phyloP scores from a whole-genome alignment of 2,797 vertebrate genomes.

The Phoeniculus purpureus region DNA sequence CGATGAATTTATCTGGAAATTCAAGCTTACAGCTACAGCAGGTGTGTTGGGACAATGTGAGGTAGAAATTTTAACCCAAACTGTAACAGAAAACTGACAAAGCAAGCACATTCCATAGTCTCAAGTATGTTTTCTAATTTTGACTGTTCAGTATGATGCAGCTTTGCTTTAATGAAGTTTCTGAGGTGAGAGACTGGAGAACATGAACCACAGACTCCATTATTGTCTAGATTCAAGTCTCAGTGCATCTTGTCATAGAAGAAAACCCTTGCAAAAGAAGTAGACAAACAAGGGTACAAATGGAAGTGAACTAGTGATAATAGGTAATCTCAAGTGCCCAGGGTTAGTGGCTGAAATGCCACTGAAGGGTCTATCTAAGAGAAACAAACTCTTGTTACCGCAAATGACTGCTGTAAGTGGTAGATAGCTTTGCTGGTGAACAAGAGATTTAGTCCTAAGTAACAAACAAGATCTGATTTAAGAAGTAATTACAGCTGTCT shows the following conservation, averaged over 20 bases:
- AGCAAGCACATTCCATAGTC: background rate
- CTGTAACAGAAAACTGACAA: background rate
- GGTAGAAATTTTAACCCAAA: background rate
- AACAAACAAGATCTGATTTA: slow-evolving; percentile 48
- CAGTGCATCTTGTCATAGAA: background rate
- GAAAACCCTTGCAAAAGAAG: background rate
- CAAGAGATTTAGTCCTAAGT: slow-evolving; percentile 40
- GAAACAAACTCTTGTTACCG: slow-evolving; percentile 2
- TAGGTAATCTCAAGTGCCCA: background rate
- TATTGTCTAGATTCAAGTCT: background rate
- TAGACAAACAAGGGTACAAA: background rate
- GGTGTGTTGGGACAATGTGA: background rate
- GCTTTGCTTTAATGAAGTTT: background rate
- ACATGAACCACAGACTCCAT: background rate
- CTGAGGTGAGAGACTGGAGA: background rate
- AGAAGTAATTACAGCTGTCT: slow-evolving; percentile 49
- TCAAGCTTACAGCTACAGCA: background rate
- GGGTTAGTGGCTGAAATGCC: background rate
- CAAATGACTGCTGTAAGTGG: slow-evolving; percentile 9
- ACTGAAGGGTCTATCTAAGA: background rate
- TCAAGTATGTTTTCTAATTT: background rate
- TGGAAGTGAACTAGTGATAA: background rate
- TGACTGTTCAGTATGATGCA: background rate
- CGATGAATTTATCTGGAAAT: background rate
- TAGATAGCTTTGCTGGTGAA: background rate